Conservation (phyloP, 2,888 invertebrate genomes). For the Rambutsinella grinnellia region DNA sequence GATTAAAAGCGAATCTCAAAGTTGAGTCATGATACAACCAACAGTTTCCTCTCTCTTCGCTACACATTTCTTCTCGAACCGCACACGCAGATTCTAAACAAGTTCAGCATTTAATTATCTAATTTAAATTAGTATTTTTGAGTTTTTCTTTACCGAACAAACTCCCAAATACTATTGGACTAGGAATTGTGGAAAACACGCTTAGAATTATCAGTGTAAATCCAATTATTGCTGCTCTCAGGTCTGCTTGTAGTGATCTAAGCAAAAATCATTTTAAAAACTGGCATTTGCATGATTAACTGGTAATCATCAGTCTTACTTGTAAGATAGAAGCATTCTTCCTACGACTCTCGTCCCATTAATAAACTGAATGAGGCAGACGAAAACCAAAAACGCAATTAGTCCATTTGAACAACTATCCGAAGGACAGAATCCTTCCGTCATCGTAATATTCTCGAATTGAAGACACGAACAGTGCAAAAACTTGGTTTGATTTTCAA, state of each 20-base stretch:
- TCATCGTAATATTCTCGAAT: constrained; percentile 33
- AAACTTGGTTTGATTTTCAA: constrained; percentile 45
- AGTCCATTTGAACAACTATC: constrained; percentile 62
- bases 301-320: constrained; percentile 70
- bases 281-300: too few species aligned
- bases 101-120: not conserved
- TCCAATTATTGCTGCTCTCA: constrained; percentile 78
- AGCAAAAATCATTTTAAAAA: too few species aligned
- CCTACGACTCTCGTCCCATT: constrained; percentile 77
- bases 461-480: constrained; percentile 55
- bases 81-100: constrained; percentile 58
- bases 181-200: constrained; percentile 77
- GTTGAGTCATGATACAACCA: constrained; percentile 59
- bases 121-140: constrained; percentile 1
- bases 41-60: constrained; percentile 68
- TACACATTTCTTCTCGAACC: constrained; percentile 70
- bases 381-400: constrained; percentile 67
- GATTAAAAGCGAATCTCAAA: constrained; percentile 62
- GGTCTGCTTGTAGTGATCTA: constrained; percentile 75
- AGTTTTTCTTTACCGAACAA: constrained; percentile 73
- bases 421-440: constrained; percentile 44
- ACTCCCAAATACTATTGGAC: constrained; percentile 79
- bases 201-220: constrained; percentile 75
- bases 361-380: constrained; percentile 73
- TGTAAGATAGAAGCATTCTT: constrained; percentile 76